Evolutionary conservation across 2,113 vertebrate genomes (phyloP).

Genomic region (Tinamus guttatus): DNA sequence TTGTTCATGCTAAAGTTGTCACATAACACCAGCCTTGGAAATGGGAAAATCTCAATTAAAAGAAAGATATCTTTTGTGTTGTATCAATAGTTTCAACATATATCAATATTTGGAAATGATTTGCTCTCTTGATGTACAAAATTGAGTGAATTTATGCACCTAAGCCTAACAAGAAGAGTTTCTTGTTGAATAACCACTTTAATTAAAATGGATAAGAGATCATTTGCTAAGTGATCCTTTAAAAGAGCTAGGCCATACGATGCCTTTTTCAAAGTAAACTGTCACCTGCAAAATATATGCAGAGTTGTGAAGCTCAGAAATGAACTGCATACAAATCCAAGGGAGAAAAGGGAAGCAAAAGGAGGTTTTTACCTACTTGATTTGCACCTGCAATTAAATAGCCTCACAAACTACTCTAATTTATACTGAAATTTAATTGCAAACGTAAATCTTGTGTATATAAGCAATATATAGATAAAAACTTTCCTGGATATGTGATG

Average conservation of each 20-base stretch:
- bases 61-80: neutral
- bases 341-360: neutral
- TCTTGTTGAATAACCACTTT: neutral
- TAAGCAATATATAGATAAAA: slow-evolving; percentile 31
- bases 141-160: neutral
- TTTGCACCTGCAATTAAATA: slow-evolving; percentile 63
- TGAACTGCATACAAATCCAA: neutral
- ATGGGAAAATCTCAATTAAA: neutral
- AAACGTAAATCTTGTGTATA: slow-evolving; percentile 35
- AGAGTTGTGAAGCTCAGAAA: neutral
- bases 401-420: slow-evolving; percentile 1
- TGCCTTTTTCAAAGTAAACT: neutral
- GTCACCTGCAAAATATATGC: neutral
- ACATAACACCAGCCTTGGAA: slow-evolving; percentile 37
- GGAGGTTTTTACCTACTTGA: neutral
- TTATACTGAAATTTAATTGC: slow-evolving; percentile 58
- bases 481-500: neutral
- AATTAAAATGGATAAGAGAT: neutral
- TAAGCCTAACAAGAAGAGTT: neutral
- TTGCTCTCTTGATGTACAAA: slow-evolving; percentile 25
- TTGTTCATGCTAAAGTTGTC: slow-evolving; percentile 59
- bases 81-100: neutral
- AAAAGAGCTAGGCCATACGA: neutral
- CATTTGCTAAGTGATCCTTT: neutral
- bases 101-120: neutral